Evolutionary conservation across 2,113 vertebrate genomes (phyloP).

Genomic region (Eurypyga helias): DNA sequence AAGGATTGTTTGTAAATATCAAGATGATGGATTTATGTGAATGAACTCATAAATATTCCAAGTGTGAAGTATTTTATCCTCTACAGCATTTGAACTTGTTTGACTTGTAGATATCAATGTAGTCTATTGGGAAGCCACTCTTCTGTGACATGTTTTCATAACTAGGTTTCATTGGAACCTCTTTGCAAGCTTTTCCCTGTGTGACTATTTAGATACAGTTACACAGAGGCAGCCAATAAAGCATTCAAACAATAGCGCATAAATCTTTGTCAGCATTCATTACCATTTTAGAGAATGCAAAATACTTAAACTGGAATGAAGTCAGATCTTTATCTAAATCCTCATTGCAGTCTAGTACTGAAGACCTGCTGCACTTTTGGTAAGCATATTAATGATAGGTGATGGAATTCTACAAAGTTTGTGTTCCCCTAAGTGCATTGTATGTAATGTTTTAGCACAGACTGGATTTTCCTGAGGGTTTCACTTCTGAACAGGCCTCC

Average conservation of each 20-base stretch:
- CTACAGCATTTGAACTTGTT: constrained; percentile 30
- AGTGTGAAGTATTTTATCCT: neutral
- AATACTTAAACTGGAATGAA: neutral
- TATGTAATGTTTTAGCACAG: neutral
- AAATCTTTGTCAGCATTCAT: neutral
- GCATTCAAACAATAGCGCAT: neutral
- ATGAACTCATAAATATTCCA: constrained; percentile 39
- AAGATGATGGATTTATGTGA: neutral
- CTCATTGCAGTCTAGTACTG: neutral
- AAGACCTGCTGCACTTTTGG: neutral
- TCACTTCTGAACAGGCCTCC: neutral
- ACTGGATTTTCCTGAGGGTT: neutral
- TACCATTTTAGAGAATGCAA: neutral
- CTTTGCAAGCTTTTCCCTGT: neutral
- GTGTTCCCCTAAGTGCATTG: neutral
- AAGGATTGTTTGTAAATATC: neutral
- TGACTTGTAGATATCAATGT: constrained; percentile 18
- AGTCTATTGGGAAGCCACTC: neutral
- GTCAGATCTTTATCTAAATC: neutral
- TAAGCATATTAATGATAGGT: neutral
- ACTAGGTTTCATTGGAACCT: neutral
- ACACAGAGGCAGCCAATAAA: neutral
- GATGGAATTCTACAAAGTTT: neutral
- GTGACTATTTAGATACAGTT: neutral
- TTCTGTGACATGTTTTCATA: constrained; percentile 45